Evolutionary conservation across 2,888 invertebrate genomes (phyloP), one percentile per base, ranked within the genome.

Genomic region (Apamea crenata): DNA sequence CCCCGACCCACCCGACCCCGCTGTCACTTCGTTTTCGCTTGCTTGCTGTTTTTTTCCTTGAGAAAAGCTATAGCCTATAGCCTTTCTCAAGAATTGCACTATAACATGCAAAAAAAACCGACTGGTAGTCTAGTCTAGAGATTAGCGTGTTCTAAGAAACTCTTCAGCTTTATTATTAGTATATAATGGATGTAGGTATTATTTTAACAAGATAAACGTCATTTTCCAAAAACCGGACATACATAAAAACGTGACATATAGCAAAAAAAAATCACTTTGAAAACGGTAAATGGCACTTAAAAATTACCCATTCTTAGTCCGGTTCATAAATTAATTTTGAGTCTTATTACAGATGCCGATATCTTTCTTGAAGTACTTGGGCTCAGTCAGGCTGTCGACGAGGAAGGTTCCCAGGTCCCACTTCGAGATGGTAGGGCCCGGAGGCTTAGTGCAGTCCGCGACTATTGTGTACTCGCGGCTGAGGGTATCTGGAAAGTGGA

Each of bases 391-490:
- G 70, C 97, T 96, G 87, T 98, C 98, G 0, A 99, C 97, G 80
- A 99, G 96, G 94, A 99, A 98, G 83, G 97, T 96, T 1, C 98
- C 99, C 72, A 99, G 97, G 93, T 98, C 98, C 92, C 97, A 96
- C 92, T 99, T 99, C 25, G 98, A 98, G 80, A 99, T 97, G 71
- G 97, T 94, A 16, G 98, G 97, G 5, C 98, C 98, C 0, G 98
- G 98, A 1, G 98, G 97, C 76, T 97, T 97, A 83, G 98, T 97
- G 44, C 98, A 97, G 89, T 97, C 97, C 5, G 98, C 95, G 66
- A 97, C 95, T 85, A 98, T 97, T 29, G 97, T 97, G 7, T 97
- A 95, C 70, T 96, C 96, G 4, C 96, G 91, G 84, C 97, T 97
- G 1, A 98, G 98, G 86, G 97, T 97, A 91, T 98, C 98, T 98